Base-by-base conservation (phyloP, 2,888 invertebrate species). In the Trissoscelio sp. region DNA sequence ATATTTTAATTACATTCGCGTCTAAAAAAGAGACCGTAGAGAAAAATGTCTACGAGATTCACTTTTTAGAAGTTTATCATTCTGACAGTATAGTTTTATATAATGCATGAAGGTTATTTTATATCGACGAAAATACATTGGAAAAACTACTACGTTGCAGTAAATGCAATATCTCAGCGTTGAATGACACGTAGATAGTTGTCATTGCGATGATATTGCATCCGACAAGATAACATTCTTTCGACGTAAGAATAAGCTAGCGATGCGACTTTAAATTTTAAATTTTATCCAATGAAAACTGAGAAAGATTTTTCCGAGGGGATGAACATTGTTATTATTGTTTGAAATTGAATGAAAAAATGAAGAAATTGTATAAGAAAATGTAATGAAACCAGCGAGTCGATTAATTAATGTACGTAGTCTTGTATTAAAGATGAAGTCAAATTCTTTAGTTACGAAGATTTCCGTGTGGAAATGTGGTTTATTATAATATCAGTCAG, bases 201-300 rank as follows among this genome's bases (percentile, higher is more conserved):
- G n/a, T 11, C 37, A 37, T 37, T 37, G 37, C 37, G 37, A 37
- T 37, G 37, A 37, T 37, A 37, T 37, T 37, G 37, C 9, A 37
- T n/a, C 37, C 37, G 3, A n/a, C 3, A n/a, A 3, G 37, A 37
- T 37, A 37, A 37, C n/a, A 37, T 37, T 37, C n/a, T 37, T 37
- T 3, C 37, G 3, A 24, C 6, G 3, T 24, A 24, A 37, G 37
- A 37, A 37, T 37, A 37, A n/a, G 37, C n/a, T n/a, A 37, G 37
- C n/a, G 9, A 31, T 7, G 9, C n/a, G 31, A 37, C n/a, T 37
- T n/a, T 37, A 37, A 37, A 7, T 37, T 37, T n/a, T 37, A 37
- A 37, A 37, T 31, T 31, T 31, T 9, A 7, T 9, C 7, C 7
- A 0, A 7, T 2, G 31, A 31, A 31, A 2, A 1, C 7, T 31